Base-by-base conservation (phyloP, 2,113 vertebrate genomes). In the Lamprologus lemairii region DNA sequence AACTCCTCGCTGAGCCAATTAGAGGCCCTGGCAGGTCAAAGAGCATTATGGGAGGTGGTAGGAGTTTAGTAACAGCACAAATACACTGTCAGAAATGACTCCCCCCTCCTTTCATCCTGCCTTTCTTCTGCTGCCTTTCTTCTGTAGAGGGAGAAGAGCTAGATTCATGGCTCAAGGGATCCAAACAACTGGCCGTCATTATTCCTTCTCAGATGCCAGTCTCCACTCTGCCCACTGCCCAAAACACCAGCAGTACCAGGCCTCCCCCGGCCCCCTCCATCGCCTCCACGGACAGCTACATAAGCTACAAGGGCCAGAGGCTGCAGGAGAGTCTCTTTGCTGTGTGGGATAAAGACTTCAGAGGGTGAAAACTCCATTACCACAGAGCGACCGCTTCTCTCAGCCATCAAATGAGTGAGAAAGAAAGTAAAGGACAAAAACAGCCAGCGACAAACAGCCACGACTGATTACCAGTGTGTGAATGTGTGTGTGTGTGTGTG, bases 81-180 rank as follows among this genome's bases (percentile, higher is more conserved):
- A 98, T 96, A 96, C 96, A 97, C 96, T 96, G 97, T 96, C 90
- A 90, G 96, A 97, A 97, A 97, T 88, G 94, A 97, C 97, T 97
- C 97, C 82, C 73, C 80, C 57, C 81, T 86, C 58, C 89, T 93
- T 94, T 95, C 89, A 93, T 93, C 84, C 96, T 95, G 96, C 96
- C 97, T 98, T 98, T 97, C 96, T 97, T 97, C 97, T 97, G 94
- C 94, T 93, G 96, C 96, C 92, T 97, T 97, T 98, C 95, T 97
- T 97, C 97, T 96, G 91, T 83, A 96, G 97, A 96, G 94, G 95
- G 95, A 97, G 94, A 95, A 96, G 96, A 91, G 84, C 82, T 96
- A 94, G 97, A 97, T 98, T 97, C 97, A 96, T 97, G 97, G 97
- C 97, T 97, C 97, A 97, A 98, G 97, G 97, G 97, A 97, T 97